Evolutionary conservation across 2,113 vertebrate genomes (phyloP), one percentile per base, ranked within the genome.

Genomic region (Apistogramma diplotaenia): DNA sequence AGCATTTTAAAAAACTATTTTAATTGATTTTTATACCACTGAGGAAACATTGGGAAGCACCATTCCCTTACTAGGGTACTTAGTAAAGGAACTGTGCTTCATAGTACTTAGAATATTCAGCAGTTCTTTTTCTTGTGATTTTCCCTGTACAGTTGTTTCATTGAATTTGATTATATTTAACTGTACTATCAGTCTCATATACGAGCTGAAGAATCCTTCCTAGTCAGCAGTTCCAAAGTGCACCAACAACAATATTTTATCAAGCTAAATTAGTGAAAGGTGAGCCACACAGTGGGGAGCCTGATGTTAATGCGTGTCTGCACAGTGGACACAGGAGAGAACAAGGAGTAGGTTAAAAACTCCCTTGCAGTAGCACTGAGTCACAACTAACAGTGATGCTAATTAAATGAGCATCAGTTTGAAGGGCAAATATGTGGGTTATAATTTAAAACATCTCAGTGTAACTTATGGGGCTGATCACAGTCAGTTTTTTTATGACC

Each of bases 201-300:
- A 12, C 49, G 25, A 72, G 13, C 59, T 58, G 7, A 76, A 73
- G 23, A 76, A 60, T 49, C 62, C 82, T 78, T 25, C 29, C 6
- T n/a, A 75, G 56, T 91, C 89, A 89, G 87, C 87, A 83, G 23
- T 67, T 60, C 46, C 84, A 81, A 85, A 87, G 77, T 72, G 76
- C 76, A 61, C 54, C 56, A 80, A 79, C 84, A 89, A 89, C 87
- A 89, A 80, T 76, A 71, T 84, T 86, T 85, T 79, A 21, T 67
- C 5, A 49, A 46, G 57, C 33, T 76, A 79, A 89, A 88, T 89
- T 79, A 90, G 67, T 74, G 56, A 76, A 74, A 81, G 77, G 60
- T 79, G 86, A 83, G 53, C 77, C 15, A 12, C 74, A 78, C 71
- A 53, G 65, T 10, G 15, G 71, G 73, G 62, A 78, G 1, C 35